Evolutionary conservation across 2,113 vertebrate genomes (phyloP), one percentile per base, ranked within the genome.

Genomic region (Gavia stellata): DNA sequence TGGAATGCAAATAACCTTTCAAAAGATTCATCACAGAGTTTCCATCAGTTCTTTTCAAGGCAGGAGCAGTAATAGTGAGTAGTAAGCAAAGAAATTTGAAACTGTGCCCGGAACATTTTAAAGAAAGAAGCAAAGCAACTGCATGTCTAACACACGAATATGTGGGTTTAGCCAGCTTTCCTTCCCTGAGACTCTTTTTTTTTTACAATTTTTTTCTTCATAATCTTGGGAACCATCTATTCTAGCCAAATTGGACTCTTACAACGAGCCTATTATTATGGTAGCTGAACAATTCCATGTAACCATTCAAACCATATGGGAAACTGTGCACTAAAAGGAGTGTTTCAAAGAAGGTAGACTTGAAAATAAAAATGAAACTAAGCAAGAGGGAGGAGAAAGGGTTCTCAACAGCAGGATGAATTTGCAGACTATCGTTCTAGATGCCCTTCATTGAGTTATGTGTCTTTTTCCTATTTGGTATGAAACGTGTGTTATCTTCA

Each of bases 1-100:
- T 50, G 62, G 92, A 85, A 96, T 88, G 70, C 74, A 96, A 94
- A 91, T 65, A 87, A 94, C 36, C 70, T 91, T 91, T 89, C 49
- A 87, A 55, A 94, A 91, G 84, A 65, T 61, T 94, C 73, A 91
- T 75, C 70, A 34, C 17, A 52, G 42, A 66, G 61, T 91, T 87
- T 87, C 70, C 66, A 80, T 38, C 73, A 31, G n/a, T 45, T 91
- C 56, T 92, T 91, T 89, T 66, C 6, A 23, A 65, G 58, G 65
- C 34, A 79, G 74, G 45, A 84, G n/a, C 29, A 58, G 79, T 19
- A 81, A 71, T 17, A 82, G 36, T 3, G 26, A 81, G 42, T n/a
- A 92, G 61, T 63, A 91, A 94, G 53, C 28, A 79, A 86, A 90
- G 70, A 77, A 81, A 86, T 61, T 42, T 68, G 78, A 94, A 95